Evolutionary conservation across 64 coral and sea anemone species (phyloP).

Genomic region (Stylophora pistillata): DNA sequence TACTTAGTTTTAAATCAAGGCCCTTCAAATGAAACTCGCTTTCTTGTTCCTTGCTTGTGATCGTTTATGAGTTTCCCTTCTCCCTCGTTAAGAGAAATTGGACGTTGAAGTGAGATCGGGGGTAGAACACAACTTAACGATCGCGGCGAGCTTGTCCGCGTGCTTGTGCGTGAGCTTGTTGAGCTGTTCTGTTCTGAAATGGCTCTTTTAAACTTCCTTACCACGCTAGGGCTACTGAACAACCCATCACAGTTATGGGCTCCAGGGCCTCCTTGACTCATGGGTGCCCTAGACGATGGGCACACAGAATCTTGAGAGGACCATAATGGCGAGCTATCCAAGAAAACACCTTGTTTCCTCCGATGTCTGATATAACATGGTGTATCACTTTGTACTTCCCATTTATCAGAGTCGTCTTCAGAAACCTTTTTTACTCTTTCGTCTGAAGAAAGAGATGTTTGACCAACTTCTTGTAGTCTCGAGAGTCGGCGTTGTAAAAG

Average conservation of each 20-base stretch:
- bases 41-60: background rate
- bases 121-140: conserved; percentile 17
- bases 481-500: conserved; percentile 17
- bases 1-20: background rate
- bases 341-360: background rate
- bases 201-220: background rate
- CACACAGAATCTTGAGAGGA: background rate
- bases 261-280: too few relatives aligned
- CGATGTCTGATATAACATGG: background rate
- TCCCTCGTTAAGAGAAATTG: background rate
- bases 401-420: background rate
- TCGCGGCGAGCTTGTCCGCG: background rate
- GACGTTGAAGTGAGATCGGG: background rate
- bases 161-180: background rate
- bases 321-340: background rate
- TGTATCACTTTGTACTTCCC: conserved; percentile 36
- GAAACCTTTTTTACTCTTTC: background rate
- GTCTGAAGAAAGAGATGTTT: background rate
- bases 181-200: background rate
- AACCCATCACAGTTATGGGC: too few relatives aligned
- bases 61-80: background rate
- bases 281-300: too few relatives aligned
- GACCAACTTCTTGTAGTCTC: background rate
- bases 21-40: background rate
- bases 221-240: background rate